Base-by-base conservation (phyloP, 2,888 invertebrate genomes). In the Melinaea marsaeus region DNA sequence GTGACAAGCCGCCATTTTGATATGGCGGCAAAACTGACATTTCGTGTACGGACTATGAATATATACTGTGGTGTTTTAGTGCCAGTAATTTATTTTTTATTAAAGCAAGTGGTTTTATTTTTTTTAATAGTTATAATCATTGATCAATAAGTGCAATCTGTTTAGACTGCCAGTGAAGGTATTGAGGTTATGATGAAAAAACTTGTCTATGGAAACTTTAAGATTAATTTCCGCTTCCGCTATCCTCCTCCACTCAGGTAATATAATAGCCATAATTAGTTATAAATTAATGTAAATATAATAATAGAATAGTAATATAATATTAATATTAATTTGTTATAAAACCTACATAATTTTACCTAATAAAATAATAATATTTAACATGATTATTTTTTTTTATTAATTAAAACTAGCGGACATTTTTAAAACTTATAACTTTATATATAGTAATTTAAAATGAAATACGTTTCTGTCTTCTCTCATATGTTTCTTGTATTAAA, bases 1-100 rank as follows among this genome's bases (percentile, higher is more conserved):
- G 85, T 77, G 81, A 83, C 64, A 62, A 74, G 67, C 80, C 85
- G 76, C 85, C 86, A 76, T 82, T 83, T 78, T 83, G 68, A 67
- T 48, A 68, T 70, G 71, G 69, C 62, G 67, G 62, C 55, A 55
- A 55, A 60, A 63, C 56, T 62, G 67, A 69, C 62, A 65, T 63
- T 65, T 66, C 46, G 59, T 66, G 56, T 59, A 58, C 54, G 57
- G 35, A 65, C 62, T 65, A 48, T 46, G 46, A 57, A 60, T 47
- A 60, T 55, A 60, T 60, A 66, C 61, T 66, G 64, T 66, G 62
- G 67, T 65, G 58, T 64, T 57, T 61, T 62, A 66, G 70, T 70
- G 70, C 69, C 70, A 70, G 70, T 70, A 65, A 61, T 66, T 65
- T 65, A 68, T 68, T 65, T 60, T 32, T n/a, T 51, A 13, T 7